phyloP scores from a whole-genome alignment of 1,140 invertebrate genomes.

The Diuraphis noxia region DNA sequence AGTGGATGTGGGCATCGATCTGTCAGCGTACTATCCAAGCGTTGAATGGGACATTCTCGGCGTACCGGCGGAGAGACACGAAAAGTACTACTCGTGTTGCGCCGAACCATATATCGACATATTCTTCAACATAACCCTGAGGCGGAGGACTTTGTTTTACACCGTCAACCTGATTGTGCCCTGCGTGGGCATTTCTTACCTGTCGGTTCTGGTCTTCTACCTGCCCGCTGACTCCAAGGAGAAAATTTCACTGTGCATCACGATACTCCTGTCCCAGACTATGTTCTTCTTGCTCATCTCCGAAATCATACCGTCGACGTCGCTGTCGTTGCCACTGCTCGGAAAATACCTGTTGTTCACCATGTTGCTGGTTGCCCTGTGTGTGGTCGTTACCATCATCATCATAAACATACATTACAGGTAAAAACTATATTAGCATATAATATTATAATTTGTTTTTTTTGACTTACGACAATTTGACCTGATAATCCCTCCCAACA shows the following conservation, averaged over 20 bases:
- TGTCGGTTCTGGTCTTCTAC: conserved; percentile 94
- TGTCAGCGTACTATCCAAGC: conserved; percentile 92
- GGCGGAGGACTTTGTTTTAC: conserved; percentile 94
- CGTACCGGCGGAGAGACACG: conserved; percentile 86
- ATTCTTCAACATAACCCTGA: conserved; percentile 95
- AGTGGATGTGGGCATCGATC: conserved; percentile 86
- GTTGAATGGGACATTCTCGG: conserved; percentile 98
- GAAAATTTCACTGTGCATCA: conserved; percentile 97
- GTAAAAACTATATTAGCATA: conserved; percentile 59
- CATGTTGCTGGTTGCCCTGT: conserved; percentile 95
- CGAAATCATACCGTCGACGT: conserved; percentile 98
- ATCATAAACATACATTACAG: conserved; percentile 99
- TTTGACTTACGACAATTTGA: not conserved
- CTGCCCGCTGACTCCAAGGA: conserved; percentile 97
- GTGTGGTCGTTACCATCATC: conserved; percentile 95
- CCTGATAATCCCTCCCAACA: not conserved
- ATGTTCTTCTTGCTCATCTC: conserved; percentile 99
- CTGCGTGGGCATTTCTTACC: conserved; percentile 88
- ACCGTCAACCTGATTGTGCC: conserved; percentile 94
- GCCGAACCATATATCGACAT: conserved; percentile 88
- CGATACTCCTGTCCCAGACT: conserved; percentile 96
- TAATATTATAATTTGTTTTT: not conserved
- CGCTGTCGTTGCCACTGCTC: conserved; percentile 90
- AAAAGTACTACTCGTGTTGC: conserved; percentile 88
- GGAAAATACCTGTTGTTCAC: conserved; percentile 99